These are phyloP conservation scores for Cheilosia vernalis DNA, from an alignment of 2,888 invertebrate species.

Conservation along the genomic window DNA sequence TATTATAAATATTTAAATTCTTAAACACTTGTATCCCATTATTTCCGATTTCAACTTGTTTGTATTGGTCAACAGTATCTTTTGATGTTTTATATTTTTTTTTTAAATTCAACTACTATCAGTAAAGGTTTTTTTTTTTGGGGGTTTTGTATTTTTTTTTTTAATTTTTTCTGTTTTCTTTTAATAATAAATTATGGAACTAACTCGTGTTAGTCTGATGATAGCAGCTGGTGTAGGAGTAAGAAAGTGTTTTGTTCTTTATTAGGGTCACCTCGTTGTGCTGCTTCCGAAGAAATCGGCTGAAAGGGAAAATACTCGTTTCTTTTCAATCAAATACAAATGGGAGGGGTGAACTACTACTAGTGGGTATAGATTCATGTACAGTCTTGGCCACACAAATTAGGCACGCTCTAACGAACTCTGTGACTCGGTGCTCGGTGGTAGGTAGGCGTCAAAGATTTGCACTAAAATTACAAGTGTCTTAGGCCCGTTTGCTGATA, in stretches of 20 bases:
- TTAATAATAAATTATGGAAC: constrained; percentile 69
- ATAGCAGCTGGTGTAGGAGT: constrained; percentile 70
- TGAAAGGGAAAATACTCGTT: constrained; percentile 79
- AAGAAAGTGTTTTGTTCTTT: constrained; percentile 79
- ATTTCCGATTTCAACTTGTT: constrained; percentile 68
- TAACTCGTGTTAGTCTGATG: constrained; percentile 57
- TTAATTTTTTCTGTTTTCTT: constrained; percentile 40
- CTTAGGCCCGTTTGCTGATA: too few species aligned
- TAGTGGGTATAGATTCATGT: constrained; percentile 22
- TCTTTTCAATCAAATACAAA: constrained; percentile 11
- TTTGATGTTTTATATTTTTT: constrained; percentile 79
- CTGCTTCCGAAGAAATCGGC: constrained; percentile 90
- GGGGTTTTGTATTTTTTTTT: too few species aligned
- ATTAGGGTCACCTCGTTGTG: constrained; percentile 88
- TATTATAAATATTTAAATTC: constrained; percentile 67
- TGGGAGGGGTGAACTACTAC: background rate
- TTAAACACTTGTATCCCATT: constrained; percentile 70
- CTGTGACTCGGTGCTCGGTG: background rate
- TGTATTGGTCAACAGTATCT: constrained; percentile 70
- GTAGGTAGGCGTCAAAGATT: background rate
- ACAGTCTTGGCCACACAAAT: constrained; percentile 34
- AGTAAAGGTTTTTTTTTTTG: constrained; percentile 82
- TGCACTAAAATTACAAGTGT: too few species aligned
- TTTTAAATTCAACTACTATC: constrained; percentile 81
- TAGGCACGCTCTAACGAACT: background rate